phyloP scores from a whole-genome alignment of 2,797 vertebrate genomes.

The Gymnopithys bicolor region DNA sequence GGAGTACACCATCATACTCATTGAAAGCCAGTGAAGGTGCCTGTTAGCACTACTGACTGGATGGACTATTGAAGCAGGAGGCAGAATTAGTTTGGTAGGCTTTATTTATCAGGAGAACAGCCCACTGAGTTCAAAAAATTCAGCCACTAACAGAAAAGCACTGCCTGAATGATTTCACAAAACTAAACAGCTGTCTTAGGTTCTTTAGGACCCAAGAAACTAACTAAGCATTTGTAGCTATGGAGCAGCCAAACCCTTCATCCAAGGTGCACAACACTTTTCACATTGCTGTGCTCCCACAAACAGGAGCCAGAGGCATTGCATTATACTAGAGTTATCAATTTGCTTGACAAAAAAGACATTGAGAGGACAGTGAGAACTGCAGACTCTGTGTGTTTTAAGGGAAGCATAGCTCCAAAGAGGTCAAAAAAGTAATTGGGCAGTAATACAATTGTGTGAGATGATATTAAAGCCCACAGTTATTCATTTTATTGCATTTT shows the following conservation, averaged over 20 bases:
- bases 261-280: neutral
- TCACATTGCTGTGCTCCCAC: neutral
- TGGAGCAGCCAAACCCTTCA: neutral
- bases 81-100: neutral
- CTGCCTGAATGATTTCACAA: neutral
- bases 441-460: conserved; percentile 64
- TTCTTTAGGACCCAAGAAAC: neutral
- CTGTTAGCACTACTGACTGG: neutral
- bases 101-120: neutral
- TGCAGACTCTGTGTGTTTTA: conserved; percentile 23
- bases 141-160: neutral
- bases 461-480: conserved; percentile 63
- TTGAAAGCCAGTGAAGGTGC: neutral
- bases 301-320: neutral
- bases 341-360: conserved; percentile 28
- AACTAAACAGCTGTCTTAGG: neutral
- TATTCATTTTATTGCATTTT: conserved; percentile 70
- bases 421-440: conserved; percentile 70
- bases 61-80: neutral
- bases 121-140: neutral
- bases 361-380: conserved; percentile 25
- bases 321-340: neutral
- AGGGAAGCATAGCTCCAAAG: conserved; percentile 45
- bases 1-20: neutral
- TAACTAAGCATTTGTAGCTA: neutral